Base-by-base conservation (phyloP, 2,113 vertebrate genomes). In the Talpa occidentalis region DNA sequence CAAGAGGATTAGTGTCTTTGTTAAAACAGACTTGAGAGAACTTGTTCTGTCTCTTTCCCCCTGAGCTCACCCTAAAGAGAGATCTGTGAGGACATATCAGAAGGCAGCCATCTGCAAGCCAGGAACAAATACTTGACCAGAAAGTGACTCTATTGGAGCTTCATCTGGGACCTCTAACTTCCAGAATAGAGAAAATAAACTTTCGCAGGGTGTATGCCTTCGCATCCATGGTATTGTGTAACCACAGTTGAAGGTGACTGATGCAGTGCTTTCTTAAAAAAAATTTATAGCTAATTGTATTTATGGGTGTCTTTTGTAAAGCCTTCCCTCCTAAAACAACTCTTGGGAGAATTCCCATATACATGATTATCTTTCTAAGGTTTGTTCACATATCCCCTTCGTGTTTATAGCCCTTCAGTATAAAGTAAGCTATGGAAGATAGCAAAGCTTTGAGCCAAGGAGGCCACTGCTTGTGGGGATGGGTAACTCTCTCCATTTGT, bases 21-120 rank as follows among this genome's bases (percentile, higher is more conserved):
- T 69, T 67, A 30, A 67, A 72, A 73, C 49, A 73, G 30, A 56
- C 8, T 11, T 5, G 12, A 10, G 64, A 74, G 40, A 67, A 66
- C 6, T 44, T 24, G 0, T 7, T 82, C 3, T 32, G 0, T 40
- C 47, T 59, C n/a, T 70, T 4, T 5, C 5, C 28, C 32, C 28
- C 2, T 16, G 12, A 1, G 9, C 0, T 60, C 6, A 24, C 4
- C 35, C 17, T 4, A 5, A 28, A 17, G 15, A 47, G 56, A 49
- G 26, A 5, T 26, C 19, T 8, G 6, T 21, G 70, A 59, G 54
- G 19, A 37, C 1, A 2, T 15, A 10, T 32, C 17, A 79, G 64
- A 52, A 74, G 12, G 37, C 10, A 3, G 21, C 28, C 1, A 1
- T 52, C 37, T 59, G 10, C 28, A 69, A 67, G 49, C 14, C 37